Evolutionary conservation across 2,113 vertebrate species (phyloP).

Genomic region (Gallinago undulata): DNA sequence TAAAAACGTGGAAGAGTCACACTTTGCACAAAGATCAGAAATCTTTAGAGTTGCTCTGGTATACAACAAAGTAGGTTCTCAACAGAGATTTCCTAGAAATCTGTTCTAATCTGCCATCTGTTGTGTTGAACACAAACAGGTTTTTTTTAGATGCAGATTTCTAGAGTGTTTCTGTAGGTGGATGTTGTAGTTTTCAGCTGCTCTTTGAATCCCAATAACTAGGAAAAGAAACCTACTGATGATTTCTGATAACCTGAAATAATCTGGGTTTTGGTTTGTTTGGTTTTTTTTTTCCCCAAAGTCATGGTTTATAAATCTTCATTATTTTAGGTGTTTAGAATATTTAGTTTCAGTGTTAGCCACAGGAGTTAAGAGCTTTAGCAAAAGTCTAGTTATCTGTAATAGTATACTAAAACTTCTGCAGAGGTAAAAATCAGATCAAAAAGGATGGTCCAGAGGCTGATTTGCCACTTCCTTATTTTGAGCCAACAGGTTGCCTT

Average conservation of each 20-base stretch:
- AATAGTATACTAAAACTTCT: neutral
- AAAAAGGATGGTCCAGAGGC: fast-evolving
- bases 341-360: neutral
- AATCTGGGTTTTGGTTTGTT: neutral
- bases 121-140: neutral
- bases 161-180: neutral
- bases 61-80: neutral
- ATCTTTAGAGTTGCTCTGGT: neutral
- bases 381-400: neutral
- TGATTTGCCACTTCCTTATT: neutral
- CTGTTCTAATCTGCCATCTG: neutral
- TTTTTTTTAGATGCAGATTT: neutral
- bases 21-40: neutral
- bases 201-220: neutral
- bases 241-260: neutral
- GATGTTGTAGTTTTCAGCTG: neutral
- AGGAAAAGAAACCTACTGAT: neutral
- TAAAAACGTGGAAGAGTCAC: neutral
- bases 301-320: neutral
- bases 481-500: neutral
- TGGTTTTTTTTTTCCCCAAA: neutral
- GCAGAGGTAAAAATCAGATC: neutral
- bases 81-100: neutral
- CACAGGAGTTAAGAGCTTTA: neutral
- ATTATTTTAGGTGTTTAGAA: neutral